Evolutionary conservation across 2,888 invertebrate genomes (phyloP), one percentile per base, ranked within the genome.

Genomic region (Drosophila atripex): DNA sequence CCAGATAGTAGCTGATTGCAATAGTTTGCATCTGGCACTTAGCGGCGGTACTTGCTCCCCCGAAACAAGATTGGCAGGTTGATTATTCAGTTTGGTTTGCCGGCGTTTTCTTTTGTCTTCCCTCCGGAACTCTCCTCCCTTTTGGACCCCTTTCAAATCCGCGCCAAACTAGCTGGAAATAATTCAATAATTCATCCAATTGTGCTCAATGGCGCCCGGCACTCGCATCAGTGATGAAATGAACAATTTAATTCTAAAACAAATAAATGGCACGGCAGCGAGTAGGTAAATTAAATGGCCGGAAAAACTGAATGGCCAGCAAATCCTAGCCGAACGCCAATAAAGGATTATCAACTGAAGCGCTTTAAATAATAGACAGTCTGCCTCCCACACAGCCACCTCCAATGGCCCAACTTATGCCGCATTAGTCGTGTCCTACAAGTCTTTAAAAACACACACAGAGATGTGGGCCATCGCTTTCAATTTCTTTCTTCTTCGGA

Each of bases 361-460:
- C 12, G 32, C 32, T 32, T 32, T 32, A 32, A 32, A 32, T 32
- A 32, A 12, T n/a, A 32, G n/a, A 32, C 47, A 9, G 8, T 9
- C 28, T 3, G 18, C n/a, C n/a, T n/a, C n/a, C n/a, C n/a, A n/a
- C 25, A 25, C 25, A 7, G 7, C 7, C 25, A 2, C 25, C 25
- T 7, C 8, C 8, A 25, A 6, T 28, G 28, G 28, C 28, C 8
- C 28, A 32, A 52, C 43, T 52, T 65, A 30, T 21, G 14, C 11
- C 43, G 63, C 66, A 65, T 65, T 65, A 45, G 43, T 32, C 43
- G 52, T 63, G 66, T 63, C 32, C 53, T 38, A 63, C 63, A 63
- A 28, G 35, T 23, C 35, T 35, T 35, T 35, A 35, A 35, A 49
- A 21, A n/a, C 28, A 28, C 28, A 28, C 9, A 28, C 28, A 28